These are phyloP conservation scores for Hyles vespertilio DNA, from an alignment of 1,140 invertebrate species.

Conservation along the genomic window DNA sequence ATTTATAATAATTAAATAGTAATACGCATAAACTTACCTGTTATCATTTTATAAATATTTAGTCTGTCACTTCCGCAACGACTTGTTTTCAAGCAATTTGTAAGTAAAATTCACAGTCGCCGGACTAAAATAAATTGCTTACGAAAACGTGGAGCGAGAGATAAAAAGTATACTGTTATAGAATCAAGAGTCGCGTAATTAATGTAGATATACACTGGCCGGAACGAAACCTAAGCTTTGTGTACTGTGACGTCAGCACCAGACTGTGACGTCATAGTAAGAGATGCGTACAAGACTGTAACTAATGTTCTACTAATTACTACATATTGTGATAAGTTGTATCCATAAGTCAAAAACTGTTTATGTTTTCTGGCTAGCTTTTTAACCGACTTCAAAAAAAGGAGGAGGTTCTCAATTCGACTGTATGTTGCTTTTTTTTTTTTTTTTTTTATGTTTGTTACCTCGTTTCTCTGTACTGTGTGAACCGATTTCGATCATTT, in stretches of 20 bases:
- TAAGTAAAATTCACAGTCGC: constrained; percentile 47
- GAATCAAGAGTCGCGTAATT: constrained; percentile 48
- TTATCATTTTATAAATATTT: too few species aligned
- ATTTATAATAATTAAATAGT: too few species aligned
- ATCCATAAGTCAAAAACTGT: too few species aligned
- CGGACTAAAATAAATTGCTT: constrained; percentile 54
- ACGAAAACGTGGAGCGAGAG: constrained; percentile 37
- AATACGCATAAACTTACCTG: neutral
- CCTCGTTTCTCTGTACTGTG: too few species aligned
- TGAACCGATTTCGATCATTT: too few species aligned
- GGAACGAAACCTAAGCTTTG: constrained; percentile 26
- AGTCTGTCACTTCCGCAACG: neutral
- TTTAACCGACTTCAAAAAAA: too few species aligned
- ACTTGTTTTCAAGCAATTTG: constrained; percentile 31
- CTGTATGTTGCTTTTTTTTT: too few species aligned
- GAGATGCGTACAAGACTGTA: neutral
- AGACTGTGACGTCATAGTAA: neutral
- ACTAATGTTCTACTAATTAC: neutral
- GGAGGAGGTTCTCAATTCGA: too few species aligned
- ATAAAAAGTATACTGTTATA: constrained; percentile 40
- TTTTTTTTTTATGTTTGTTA: too few species aligned
- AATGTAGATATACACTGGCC: constrained; percentile 32
- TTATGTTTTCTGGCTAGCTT: too few species aligned
- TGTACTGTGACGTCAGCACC: neutral
- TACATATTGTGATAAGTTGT: too few species aligned